Conservation (phyloP, 2,888 invertebrate species). For the Plebejus anna region DNA sequence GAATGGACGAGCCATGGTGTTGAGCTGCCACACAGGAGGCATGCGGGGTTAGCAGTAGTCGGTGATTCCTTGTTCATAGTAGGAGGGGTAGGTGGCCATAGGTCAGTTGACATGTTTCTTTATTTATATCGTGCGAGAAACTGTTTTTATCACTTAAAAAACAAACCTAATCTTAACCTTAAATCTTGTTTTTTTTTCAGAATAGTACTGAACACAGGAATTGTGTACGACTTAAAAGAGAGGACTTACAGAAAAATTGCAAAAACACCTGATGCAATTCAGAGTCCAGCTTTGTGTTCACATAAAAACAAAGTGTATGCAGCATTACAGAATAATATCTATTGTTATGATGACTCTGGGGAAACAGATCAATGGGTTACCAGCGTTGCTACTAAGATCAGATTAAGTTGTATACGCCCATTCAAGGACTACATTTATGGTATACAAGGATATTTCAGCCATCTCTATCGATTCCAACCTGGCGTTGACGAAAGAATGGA, state of each 20-base stretch:
- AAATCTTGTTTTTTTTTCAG: conserved; percentile 47
- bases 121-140: not conserved
- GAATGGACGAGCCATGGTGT: conserved; percentile 63
- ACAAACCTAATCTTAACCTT: not conserved
- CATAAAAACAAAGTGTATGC: conserved; percentile 55
- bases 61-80: conserved; percentile 57
- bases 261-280: conserved; percentile 59
- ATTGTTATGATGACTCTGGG: conserved; percentile 51
- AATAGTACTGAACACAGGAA: conserved; percentile 54
- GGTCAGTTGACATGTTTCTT: conserved; percentile 50
- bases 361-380: conserved; percentile 50
- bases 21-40: conserved; percentile 56
- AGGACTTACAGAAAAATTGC: conserved; percentile 53
- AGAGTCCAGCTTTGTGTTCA: conserved; percentile 59
- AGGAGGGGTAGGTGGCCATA: conserved; percentile 69
- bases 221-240: conserved; percentile 57
- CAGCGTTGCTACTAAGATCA: conserved; percentile 48
- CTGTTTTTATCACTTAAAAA: not conserved
- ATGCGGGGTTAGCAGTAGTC: conserved; percentile 55
- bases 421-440: conserved; percentile 60
- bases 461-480: conserved; percentile 59
- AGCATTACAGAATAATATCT: conserved; percentile 56
- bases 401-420: conserved; percentile 53
- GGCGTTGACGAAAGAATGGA: conserved; percentile 47
- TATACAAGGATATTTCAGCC: conserved; percentile 58